A percentile compares a stretch with the other conserved stretches of the same genome.
Conservation (phyloP, 2,797 vertebrate genomes). For the Pterois miles region DNA sequence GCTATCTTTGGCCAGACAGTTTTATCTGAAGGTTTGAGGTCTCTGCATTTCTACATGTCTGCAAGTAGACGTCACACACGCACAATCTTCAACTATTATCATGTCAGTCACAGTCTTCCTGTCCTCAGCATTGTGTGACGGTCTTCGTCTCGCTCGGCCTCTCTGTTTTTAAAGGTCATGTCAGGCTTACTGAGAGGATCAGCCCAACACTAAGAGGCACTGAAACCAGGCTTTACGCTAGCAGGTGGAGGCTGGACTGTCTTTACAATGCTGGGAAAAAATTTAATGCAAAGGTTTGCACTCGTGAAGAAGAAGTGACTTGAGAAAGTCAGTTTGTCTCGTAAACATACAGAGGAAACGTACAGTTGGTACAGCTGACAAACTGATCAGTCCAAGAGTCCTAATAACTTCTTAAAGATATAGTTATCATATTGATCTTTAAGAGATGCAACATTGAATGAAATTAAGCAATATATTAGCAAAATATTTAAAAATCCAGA, state of each 20-base stretch:
- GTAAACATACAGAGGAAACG: too few relatives aligned
- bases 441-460: too few relatives aligned
- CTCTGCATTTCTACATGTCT: conserved; percentile 2
- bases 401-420: background rate
- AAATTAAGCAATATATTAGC: too few relatives aligned
- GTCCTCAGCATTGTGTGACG: background rate
- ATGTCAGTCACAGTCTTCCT: background rate
- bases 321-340: background rate
- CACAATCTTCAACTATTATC: background rate
- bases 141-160: background rate
- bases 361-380: background rate
- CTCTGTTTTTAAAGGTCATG: conserved; percentile 14
- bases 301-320: background rate
- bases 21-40: conserved; percentile 27
- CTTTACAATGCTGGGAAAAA: background rate
- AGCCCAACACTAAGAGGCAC: conserved; percentile 18
- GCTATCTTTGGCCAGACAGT: conserved; percentile 8
- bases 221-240: conserved; percentile 23
- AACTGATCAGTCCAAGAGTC: background rate
- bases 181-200: conserved; percentile 2
- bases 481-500: background rate
- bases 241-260: background rate
- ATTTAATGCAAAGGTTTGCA: background rate
- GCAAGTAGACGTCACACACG: background rate
- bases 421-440: background rate